A percentile compares a stretch with the other conserved stretches of the same genome.
Evolutionary conservation across 2,888 invertebrate species (phyloP).

Genomic region (Calameuta idolon): DNA sequence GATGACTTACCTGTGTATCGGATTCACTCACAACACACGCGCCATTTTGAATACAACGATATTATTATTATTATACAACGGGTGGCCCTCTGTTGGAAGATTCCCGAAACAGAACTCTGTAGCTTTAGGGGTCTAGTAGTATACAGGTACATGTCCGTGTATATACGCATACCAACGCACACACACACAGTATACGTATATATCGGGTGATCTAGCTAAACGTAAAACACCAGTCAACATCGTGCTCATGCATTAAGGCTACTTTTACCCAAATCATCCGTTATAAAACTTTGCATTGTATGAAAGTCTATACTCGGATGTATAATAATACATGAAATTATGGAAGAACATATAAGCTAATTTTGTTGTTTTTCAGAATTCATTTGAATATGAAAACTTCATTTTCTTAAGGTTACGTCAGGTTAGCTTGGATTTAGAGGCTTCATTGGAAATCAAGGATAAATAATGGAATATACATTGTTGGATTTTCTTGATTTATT

Average conservation of each 20-base stretch:
- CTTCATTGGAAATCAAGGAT: background rate
- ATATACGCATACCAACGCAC: background rate
- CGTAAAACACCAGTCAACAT: background rate
- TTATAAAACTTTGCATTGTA: background rate
- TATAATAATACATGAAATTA: background rate
- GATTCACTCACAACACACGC: conserved; percentile 49
- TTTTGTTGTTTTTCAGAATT: background rate
- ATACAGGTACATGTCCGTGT: background rate
- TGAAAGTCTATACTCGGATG: background rate
- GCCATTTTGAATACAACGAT: conserved; percentile 56
- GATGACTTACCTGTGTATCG: conserved; percentile 50
- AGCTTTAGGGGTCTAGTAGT: background rate
- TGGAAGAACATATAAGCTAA: background rate
- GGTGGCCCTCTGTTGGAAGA: background rate
- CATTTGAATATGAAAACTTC: background rate
- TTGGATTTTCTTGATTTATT: background rate
- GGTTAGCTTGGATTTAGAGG: background rate
- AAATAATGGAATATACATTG: background rate
- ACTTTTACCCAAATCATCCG: background rate
- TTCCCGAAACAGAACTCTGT: background rate
- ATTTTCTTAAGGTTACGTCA: background rate
- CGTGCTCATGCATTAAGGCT: background rate
- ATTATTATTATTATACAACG: background rate
- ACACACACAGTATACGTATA: too few species aligned
- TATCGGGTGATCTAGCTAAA: too few species aligned